Evolutionary conservation across 2,797 vertebrate species (phyloP), one percentile per base, ranked within the genome.

Genomic region (Urocyon cinereoargenteus): DNA sequence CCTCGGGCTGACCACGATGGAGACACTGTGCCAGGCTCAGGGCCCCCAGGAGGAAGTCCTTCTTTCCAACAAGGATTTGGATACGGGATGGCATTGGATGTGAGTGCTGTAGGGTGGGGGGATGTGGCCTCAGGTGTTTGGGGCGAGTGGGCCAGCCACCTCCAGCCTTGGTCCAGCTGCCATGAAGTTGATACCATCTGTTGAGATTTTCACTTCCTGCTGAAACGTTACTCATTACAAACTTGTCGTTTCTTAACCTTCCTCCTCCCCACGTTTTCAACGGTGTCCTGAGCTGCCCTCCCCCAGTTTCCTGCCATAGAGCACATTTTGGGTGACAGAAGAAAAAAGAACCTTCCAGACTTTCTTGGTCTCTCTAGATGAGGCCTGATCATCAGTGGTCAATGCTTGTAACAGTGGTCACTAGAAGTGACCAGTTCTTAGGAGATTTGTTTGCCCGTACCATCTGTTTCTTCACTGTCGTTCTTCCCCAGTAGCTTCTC

Each of bases 181-280:
- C 36, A 70, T 31, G 19, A 64, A 72, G 57, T 75, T 0, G 0
- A 57, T 95, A 1, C 1, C 40, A 31, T 98, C 93, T 97, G 66
- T 77, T 97, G 90, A 89, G 88, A 75, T 55, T 97, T 94, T 92
- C 96, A 66, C 97, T 98, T 96, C 62, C 95, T 97, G 90, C 84
- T 77, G 36, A 94, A 94, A 64, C 83, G 6, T 18, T 93, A 79
- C 57, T 98, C 24, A 6, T 78, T 59, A 53, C 6, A 77, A 66
- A n/a, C 28, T 70, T 34, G 83, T 90, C 0, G 18, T 86, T 93
- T 86, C 87, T 49, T 49, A 92, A 96, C 95, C 92, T 22, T 18
- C 86, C 2, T 59, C 77, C 28, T 36, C 36, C 53, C 36, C 10
- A 0, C 28, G 4, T 36, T 81, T 68, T 68, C 45, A 92, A 11